phyloP scores from a whole-genome alignment of 2,113 vertebrate genomes.

The Nothoprocta pentlandii region DNA sequence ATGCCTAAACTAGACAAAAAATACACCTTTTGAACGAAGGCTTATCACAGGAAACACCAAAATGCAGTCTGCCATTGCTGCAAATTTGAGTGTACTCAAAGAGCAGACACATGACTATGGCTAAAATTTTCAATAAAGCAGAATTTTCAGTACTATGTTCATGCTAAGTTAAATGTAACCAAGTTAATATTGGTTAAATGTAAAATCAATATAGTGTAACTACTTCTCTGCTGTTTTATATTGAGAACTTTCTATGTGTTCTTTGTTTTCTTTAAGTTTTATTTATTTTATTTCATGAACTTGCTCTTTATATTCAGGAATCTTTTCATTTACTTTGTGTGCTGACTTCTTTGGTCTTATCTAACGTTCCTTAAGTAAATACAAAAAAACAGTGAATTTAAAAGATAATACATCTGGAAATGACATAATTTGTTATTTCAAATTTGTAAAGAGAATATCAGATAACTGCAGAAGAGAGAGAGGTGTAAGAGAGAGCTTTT shows the following conservation, averaged over 20 bases:
- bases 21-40: neutral
- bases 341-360: neutral
- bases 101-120: neutral
- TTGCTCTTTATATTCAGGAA: neutral
- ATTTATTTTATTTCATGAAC: neutral
- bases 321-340: neutral
- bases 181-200: neutral
- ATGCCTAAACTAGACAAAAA: neutral
- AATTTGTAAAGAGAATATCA: neutral
- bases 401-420: neutral
- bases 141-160: neutral
- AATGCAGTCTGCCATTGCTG: neutral
- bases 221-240: neutral
- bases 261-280: neutral
- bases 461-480: neutral
- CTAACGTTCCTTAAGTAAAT: neutral
- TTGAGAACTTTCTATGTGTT: neutral
- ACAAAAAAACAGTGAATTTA: neutral
- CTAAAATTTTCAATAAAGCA: neutral
- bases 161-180: neutral
- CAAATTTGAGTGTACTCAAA: neutral
- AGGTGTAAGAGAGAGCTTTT: neutral
- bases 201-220: neutral
- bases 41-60: neutral
- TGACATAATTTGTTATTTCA: rapidly evolving